A percentile compares a stretch with the other conserved stretches of the same genome.
phyloP scores from a whole-genome alignment of 1,140 invertebrate genomes.

The Physella acuta region DNA sequence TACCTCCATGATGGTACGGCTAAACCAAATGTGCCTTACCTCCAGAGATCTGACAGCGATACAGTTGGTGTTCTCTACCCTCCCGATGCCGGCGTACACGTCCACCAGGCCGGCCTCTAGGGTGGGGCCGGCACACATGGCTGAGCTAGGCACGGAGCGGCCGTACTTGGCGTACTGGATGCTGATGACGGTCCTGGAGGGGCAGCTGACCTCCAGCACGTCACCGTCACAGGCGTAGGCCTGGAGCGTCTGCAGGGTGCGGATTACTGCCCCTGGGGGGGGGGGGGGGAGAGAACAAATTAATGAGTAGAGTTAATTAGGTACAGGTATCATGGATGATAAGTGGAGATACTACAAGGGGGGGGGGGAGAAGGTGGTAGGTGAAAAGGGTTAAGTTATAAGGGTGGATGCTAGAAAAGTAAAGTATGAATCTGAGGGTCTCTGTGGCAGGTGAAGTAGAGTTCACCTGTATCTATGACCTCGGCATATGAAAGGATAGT shows the following conservation, averaged over 20 bases:
- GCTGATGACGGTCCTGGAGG: constrained; percentile 80
- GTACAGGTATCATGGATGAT: too few species aligned
- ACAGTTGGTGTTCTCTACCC: constrained; percentile 52
- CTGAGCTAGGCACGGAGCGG: constrained; percentile 47
- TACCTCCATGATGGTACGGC: too few species aligned
- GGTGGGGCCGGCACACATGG: constrained; percentile 33
- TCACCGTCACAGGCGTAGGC: constrained; percentile 84
- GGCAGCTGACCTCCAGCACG: constrained; percentile 79
- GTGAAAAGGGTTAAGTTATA: too few species aligned
- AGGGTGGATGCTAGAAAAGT: too few species aligned
- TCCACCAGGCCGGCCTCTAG: background rate
- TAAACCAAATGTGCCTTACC: too few species aligned
- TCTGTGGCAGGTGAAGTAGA: background rate
- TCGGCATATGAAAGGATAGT: too few species aligned
- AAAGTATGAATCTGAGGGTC: too few species aligned
- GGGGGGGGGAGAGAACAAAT: background rate
- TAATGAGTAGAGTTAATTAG: too few species aligned
- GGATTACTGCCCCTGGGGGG: constrained; percentile 73
- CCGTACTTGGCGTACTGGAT: constrained; percentile 76
- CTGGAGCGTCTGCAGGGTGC: constrained; percentile 84
- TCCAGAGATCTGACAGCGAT: constrained; percentile 47
- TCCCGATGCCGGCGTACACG: background rate
- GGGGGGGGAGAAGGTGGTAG: too few species aligned
- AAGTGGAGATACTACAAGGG: too few species aligned
- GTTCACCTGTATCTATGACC: too few species aligned